Conservation (phyloP, 2,797 vertebrate genomes). For the Odontamblyopus lacepedii region DNA sequence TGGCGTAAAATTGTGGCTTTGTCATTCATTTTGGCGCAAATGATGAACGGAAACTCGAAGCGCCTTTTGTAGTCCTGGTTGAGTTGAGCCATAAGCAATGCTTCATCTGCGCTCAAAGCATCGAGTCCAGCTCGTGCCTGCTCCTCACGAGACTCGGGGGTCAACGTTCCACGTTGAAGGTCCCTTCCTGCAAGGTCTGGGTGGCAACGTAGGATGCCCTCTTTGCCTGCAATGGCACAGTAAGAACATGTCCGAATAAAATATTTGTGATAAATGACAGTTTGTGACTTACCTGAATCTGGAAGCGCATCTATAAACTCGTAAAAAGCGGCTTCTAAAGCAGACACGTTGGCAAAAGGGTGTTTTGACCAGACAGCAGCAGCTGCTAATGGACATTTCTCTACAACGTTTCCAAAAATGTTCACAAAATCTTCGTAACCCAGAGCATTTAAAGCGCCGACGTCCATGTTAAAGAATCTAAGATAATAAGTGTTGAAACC, state of each 20-base stretch:
- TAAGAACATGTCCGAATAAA: not conserved
- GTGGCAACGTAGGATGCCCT: conserved; percentile 84
- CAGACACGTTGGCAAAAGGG: conserved; percentile 70
- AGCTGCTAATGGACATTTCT: conserved; percentile 80
- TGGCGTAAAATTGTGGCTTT: conserved; percentile 64
- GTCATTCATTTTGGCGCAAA: conserved; percentile 79
- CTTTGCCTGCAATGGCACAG: conserved; percentile 74
- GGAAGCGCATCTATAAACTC: conserved; percentile 82
- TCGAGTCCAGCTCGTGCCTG: conserved; percentile 77
- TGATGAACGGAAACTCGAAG: conserved; percentile 85
- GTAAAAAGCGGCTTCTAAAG: conserved; percentile 70
- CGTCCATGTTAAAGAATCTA: conserved; percentile 71
- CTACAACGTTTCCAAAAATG: conserved; percentile 82
- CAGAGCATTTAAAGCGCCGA: conserved; percentile 76
- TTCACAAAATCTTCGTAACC: conserved; percentile 81
- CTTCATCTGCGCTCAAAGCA: conserved; percentile 58
- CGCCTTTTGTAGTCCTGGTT: conserved; percentile 79
- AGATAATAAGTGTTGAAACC: not conserved
- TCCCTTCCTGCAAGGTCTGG: conserved; percentile 84
- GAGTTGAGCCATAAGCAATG: conserved; percentile 61
- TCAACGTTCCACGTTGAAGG: conserved; percentile 73
- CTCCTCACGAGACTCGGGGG: conserved; percentile 77
- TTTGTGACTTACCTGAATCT: conserved; percentile 69
- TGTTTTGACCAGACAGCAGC: conserved; percentile 81
- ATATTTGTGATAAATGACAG: no score